Base-by-base conservation (phyloP, 2,888 invertebrate species). In the Ophioninae sp. region DNA sequence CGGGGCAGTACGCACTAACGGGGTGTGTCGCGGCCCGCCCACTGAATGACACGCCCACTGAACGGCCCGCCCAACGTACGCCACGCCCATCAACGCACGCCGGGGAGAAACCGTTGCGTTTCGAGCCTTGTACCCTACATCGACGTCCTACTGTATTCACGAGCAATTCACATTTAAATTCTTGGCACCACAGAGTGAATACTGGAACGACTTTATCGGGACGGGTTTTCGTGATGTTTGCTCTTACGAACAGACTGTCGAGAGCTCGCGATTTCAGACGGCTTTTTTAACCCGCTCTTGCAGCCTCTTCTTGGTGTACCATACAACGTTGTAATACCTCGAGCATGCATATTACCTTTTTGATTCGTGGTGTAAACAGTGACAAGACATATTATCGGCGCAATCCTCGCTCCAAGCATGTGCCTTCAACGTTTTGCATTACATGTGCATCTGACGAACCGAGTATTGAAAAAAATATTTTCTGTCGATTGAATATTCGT, bases 331-430 rank as follows among this genome's bases (percentile, higher is more conserved):
- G 64, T 5, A 74, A 76, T 41, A 59, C n/a, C 67, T 41, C 76
- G 10, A 17, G 39, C 67, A 76, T 76, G 67, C 76, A 37, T 56
- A 22, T n/a, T 65, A 39, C 41, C 58, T 67, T 23, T n/a, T n/a
- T 41, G n/a, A 5, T 17, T 59, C 39, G 23, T 23, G 41, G 23
- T 13, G n/a, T 9, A 9, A 37, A 68, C n/a, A 59, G 51, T n/a
- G 44, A 44, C 39, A 37, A 8, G 63, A 51, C 13, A 37, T 39
- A 76, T n/a, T 13, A 71, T 64, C 51, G 51, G 23, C 22, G 37
- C 44, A 6, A 69, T 51, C 41, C 13, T 30, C 30, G 10, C 68
- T 59, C 13, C 44, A 58, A 59, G 68, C 59, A 41, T n/a, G 6
- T 51, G 65, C 13, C 6, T 37, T 51, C 20, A 37, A 56, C 51